These are phyloP conservation scores for Melanotaenia nigrans DNA, from an alignment of 2,797 vertebrate genomes.

Conservation along the genomic window DNA sequence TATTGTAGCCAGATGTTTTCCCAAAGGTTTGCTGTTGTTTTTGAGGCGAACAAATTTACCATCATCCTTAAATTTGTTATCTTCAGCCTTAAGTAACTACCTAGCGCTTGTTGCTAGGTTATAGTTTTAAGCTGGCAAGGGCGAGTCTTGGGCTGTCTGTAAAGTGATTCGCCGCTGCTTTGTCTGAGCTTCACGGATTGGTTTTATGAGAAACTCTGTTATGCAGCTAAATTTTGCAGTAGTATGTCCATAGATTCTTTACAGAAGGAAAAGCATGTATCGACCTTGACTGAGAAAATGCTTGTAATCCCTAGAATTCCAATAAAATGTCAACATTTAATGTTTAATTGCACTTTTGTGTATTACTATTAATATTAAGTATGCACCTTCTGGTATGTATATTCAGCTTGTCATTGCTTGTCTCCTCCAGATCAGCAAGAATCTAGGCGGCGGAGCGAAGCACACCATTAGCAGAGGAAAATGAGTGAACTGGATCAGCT, in stretches of 20 bases:
- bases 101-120: slow-evolving; percentile 81
- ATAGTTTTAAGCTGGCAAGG: slow-evolving; percentile 75
- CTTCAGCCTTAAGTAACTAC: slow-evolving; percentile 74
- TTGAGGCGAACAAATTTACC: slow-evolving; percentile 50
- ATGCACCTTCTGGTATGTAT: slow-evolving; percentile 4
- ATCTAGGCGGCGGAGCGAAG: slow-evolving; percentile 87
- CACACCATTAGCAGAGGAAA: slow-evolving; percentile 91
- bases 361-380: background rate
- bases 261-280: background rate
- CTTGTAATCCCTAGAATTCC: background rate
- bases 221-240: slow-evolving; percentile 14
- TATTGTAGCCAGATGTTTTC: slow-evolving; percentile 49
- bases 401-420: slow-evolving; percentile 38
- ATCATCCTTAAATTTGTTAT: slow-evolving; percentile 66
- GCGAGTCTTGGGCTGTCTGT: slow-evolving; percentile 62
- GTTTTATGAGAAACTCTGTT: slow-evolving; percentile 18
- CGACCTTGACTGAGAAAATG: background rate
- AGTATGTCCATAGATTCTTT: slow-evolving; percentile 9
- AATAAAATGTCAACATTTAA: background rate
- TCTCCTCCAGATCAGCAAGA: slow-evolving; percentile 85
- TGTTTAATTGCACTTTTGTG: background rate
- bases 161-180: slow-evolving; percentile 59
- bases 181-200: slow-evolving; percentile 35
- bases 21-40: slow-evolving; percentile 40
- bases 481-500: slow-evolving; percentile 99